Evolutionary conservation across 2,113 vertebrate genomes (phyloP).

Genomic region (Dicerorhinus sumatrensis): DNA sequence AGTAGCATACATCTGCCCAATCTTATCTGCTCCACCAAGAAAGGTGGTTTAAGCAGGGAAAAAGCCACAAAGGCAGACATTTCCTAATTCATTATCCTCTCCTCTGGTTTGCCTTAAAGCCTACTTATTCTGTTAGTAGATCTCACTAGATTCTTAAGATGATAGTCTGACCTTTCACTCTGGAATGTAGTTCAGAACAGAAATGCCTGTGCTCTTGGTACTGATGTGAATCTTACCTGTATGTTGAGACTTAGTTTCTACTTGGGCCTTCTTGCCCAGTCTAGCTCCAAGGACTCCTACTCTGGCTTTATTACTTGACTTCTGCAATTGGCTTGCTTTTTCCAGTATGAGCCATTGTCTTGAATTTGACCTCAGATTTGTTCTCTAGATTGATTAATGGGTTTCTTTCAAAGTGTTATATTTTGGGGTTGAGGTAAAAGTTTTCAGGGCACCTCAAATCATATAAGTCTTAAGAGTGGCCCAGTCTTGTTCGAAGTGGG

Average conservation of each 20-base stretch:
- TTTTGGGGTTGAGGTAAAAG: not conserved
- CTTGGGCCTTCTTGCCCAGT: not conserved
- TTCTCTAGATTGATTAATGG: slow-evolving; percentile 29
- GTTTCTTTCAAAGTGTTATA: not conserved
- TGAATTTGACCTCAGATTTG: slow-evolving; percentile 15
- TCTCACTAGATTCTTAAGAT: not conserved
- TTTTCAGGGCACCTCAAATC: not conserved
- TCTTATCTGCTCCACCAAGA: not conserved
- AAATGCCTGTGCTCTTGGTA: not conserved
- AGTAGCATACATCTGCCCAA: not conserved
- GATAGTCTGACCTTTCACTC: not conserved
- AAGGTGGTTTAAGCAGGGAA: not conserved
- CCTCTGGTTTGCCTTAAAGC: not conserved
- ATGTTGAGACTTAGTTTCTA: not conserved
- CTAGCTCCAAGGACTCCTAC: not conserved
- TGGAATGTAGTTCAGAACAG: not conserved
- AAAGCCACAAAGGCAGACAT: not conserved
- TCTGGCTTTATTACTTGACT: not conserved
- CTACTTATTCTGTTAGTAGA: not conserved
- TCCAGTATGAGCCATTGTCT: not conserved
- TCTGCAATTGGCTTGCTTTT: not conserved
- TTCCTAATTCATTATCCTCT: not conserved
- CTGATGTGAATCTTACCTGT: not conserved
- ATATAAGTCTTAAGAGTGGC: not conserved
- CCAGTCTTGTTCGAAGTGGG: slow-evolving; percentile 87